Evolutionary conservation across 2,797 vertebrate genomes (phyloP).

Genomic region (Macroramphosus scolopax): DNA sequence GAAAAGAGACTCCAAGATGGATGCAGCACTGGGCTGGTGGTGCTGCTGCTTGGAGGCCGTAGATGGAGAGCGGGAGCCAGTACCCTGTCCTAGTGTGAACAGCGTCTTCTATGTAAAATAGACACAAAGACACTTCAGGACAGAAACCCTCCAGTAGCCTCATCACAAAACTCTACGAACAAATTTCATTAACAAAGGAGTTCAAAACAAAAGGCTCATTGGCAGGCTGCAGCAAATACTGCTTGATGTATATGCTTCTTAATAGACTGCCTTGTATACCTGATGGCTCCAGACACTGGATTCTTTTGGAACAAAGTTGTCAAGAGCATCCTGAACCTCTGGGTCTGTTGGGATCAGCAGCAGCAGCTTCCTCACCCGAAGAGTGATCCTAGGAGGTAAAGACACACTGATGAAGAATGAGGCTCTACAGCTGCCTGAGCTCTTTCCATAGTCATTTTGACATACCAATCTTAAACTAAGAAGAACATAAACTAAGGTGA

Average conservation of each 20-base stretch:
- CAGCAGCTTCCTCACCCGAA: constrained; percentile 94
- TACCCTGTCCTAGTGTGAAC: constrained; percentile 85
- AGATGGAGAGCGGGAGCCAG: constrained; percentile 94
- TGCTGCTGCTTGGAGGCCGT: constrained; percentile 93
- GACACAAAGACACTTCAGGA: constrained; percentile 10
- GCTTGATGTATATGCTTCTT: not conserved
- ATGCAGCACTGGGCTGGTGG: constrained; percentile 96
- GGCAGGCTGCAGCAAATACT: not conserved
- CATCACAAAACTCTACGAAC: no score
- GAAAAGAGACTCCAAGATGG: constrained; percentile 95
- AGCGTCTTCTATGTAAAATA: constrained; percentile 86
- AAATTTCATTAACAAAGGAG: not conserved
- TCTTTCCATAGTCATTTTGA: no score
- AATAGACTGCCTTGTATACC: constrained; percentile 51
- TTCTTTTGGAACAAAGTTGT: constrained; percentile 87
- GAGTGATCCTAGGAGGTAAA: constrained; percentile 83
- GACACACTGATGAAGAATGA: not conserved
- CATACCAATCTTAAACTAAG: no score
- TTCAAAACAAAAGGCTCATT: not conserved
- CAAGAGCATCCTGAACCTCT: constrained; percentile 96
- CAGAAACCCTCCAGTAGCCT: no score
- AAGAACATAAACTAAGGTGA: no score
- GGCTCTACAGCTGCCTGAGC: no score
- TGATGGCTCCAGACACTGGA: constrained; percentile 85
- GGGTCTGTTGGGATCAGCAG: constrained; percentile 97